Conservation (phyloP, 2,797 vertebrate genomes). For the Chanos chanos region DNA sequence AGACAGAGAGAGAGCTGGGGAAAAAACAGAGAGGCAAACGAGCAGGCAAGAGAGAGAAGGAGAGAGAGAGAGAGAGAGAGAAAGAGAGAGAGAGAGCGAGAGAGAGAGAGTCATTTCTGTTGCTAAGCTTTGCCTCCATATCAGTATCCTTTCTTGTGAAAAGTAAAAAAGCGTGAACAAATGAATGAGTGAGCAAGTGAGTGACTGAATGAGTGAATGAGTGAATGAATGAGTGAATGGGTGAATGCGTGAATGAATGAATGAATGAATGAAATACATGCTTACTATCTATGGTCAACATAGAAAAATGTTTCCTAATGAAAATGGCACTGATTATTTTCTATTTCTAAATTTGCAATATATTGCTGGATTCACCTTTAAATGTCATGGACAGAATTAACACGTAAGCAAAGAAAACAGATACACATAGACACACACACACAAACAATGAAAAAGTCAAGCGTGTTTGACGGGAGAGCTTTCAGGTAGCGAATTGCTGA, state of each 20-base stretch:
- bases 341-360: too few species aligned
- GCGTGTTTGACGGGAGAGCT: neutral
- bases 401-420: too few species aligned
- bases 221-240: neutral
- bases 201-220: neutral
- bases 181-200: neutral
- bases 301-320: too few species aligned
- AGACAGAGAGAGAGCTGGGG: conserved; percentile 1
- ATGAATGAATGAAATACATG: too few species aligned
- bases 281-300: too few species aligned
- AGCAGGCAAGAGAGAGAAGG: neutral
- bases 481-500: neutral
- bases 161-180: conserved; percentile 11
- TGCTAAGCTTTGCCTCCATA: too few species aligned
- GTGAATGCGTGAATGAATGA: too few species aligned
- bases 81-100: conserved; percentile 23
- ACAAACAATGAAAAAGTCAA: neutral
- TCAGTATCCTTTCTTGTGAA: conserved; percentile 15
- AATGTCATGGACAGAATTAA: too few species aligned
- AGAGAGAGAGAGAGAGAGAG: conserved; percentile 30
- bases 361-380: too few species aligned
- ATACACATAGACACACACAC: neutral
- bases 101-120: conserved; percentile 20
- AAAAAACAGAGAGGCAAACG: conserved; percentile 1
- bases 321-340: too few species aligned